These are phyloP conservation scores for Dreissena rostriformis DNA, from an alignment of 1,140 invertebrate genomes.

Conservation along the genomic window DNA sequence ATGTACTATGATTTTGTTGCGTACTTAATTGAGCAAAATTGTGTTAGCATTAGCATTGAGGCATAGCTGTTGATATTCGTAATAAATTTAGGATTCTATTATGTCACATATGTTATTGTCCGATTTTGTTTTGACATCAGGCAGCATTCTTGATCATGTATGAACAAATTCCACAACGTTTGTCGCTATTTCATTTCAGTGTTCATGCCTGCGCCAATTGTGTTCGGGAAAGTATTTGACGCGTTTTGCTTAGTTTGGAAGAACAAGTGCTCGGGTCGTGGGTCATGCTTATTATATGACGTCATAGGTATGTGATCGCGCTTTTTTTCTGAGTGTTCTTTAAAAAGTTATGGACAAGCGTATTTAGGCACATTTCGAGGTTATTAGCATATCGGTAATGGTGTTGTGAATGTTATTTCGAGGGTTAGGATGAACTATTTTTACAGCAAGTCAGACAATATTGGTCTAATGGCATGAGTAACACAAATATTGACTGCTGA, in stretches of 20 bases:
- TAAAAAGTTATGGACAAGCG: not conserved
- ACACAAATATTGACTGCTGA: too few relatives aligned
- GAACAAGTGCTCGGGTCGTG: conserved; percentile 7
- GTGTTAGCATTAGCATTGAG: too few relatives aligned
- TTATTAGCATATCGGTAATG: not conserved
- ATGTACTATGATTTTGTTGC: too few relatives aligned
- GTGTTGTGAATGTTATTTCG: not conserved
- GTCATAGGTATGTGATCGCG: not conserved
- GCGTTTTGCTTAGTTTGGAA: conserved; percentile 33
- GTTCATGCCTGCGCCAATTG: conserved; percentile 45
- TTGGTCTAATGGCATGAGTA: not conserved
- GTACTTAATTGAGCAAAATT: too few relatives aligned
- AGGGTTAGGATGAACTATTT: not conserved
- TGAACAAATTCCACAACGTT: not conserved
- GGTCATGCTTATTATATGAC: conserved; percentile 31
- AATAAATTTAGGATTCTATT: too few relatives aligned
- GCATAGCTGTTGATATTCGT: too few relatives aligned
- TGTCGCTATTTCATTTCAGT: conserved; percentile 21
- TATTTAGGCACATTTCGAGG: not conserved
- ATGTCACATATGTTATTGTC: too few relatives aligned
- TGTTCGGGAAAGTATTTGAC: conserved; percentile 50
- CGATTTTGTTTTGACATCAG: too few relatives aligned
- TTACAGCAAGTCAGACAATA: not conserved
- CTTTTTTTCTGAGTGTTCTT: not conserved
- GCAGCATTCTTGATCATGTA: too few relatives aligned